These are phyloP conservation scores for Euglossa dilemma DNA, from an alignment of 1,140 invertebrate genomes.

Conservation along the genomic window DNA sequence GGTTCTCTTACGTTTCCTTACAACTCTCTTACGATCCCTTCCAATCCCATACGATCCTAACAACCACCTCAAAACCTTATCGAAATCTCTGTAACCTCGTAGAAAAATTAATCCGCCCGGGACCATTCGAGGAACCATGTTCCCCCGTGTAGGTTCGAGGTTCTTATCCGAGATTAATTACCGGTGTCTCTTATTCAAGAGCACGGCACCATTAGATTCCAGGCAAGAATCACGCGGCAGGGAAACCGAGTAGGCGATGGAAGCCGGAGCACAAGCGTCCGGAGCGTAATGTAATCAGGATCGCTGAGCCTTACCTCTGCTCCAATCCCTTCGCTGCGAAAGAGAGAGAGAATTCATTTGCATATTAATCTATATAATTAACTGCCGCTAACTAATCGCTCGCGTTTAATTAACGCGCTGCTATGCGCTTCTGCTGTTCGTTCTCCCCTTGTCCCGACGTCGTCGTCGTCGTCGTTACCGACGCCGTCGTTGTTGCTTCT, in stretches of 20 bases:
- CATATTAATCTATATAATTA: conserved; percentile 75
- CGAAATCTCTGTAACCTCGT: too few relatives aligned
- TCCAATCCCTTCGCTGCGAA: not conserved
- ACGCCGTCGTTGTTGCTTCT: conserved; percentile 7
- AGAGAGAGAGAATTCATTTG: conserved; percentile 57
- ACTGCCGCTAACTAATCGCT: conserved; percentile 68
- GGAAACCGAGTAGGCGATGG: conserved; percentile 34
- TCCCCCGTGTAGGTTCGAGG: too few relatives aligned
- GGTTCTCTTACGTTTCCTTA: too few relatives aligned
- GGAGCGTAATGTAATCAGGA: conserved; percentile 40
- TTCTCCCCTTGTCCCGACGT: not conserved
- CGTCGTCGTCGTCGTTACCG: conserved; percentile 4
- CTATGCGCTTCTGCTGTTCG: not conserved
- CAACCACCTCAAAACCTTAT: too few relatives aligned
- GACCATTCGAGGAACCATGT: not conserved
- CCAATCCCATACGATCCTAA: too few relatives aligned
- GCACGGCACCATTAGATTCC: conserved; percentile 48
- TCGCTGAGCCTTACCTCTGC: conserved; percentile 25
- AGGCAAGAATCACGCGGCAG: conserved; percentile 39
- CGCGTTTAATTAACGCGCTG: conserved; percentile 66
- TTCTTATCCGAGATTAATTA: conserved; percentile 64
- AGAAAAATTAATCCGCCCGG: too few relatives aligned
- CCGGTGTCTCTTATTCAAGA: conserved; percentile 46
- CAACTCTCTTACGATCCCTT: too few relatives aligned
- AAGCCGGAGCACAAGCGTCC: conserved; percentile 1